These are phyloP conservation scores for Sarcophaga peregrina DNA, from an alignment of 1,140 invertebrate genomes.

Conservation along the genomic window DNA sequence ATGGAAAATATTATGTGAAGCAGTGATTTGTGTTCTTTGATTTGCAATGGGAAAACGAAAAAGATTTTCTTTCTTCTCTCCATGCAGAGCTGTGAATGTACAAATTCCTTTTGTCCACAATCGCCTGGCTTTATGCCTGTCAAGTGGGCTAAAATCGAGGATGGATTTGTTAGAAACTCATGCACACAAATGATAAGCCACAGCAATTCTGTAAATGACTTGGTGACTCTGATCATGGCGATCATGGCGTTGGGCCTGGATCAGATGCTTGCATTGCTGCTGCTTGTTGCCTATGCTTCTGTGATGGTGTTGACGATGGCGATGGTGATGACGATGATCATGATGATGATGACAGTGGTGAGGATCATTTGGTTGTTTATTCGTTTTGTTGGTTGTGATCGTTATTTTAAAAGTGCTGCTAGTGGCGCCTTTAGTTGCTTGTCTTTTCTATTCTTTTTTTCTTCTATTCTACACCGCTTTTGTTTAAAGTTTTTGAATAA, in stretches of 20 bases:
- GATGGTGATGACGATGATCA: too few relatives aligned
- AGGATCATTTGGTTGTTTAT: not conserved
- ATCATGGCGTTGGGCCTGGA: not conserved
- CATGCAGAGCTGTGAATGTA: constrained; percentile 24
- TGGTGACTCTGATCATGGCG: too few relatives aligned
- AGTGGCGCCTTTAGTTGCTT: constrained; percentile 31
- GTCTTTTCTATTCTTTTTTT: constrained; percentile 6
- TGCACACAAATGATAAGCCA: not conserved
- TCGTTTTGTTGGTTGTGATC: not conserved
- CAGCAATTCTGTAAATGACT: not conserved
- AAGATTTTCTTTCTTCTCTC: not conserved
- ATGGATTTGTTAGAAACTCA: not conserved
- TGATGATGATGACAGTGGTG: not conserved
- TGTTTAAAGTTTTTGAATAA: not conserved
- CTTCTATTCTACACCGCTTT: not conserved
- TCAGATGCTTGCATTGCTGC: not conserved
- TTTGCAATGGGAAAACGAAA: not conserved
- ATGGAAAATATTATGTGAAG: too few relatives aligned
- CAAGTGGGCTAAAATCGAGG: not conserved
- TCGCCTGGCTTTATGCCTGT: not conserved
- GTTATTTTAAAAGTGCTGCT: constrained; percentile 26
- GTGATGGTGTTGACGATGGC: not conserved
- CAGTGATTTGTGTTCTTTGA: not conserved
- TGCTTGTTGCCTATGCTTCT: not conserved
- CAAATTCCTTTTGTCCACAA: constrained; percentile 37